Percentiles rank a stretch among this genome's conserved stretches.
These are phyloP conservation scores for Brassicogethes aeneus DNA, from an alignment of 2,888 invertebrate species.

Conservation along the genomic window DNA sequence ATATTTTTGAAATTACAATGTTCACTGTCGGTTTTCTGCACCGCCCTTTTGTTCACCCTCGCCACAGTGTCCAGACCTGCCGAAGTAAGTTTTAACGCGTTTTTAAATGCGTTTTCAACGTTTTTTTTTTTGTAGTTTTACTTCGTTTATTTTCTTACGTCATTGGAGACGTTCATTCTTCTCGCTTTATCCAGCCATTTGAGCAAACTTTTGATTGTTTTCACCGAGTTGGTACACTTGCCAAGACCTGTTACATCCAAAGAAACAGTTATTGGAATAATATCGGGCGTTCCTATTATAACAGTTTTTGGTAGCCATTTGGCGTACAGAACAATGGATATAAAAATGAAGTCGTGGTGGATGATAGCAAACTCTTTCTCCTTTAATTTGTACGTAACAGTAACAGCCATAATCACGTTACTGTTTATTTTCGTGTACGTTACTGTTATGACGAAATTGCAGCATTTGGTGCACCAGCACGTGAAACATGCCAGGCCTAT, in stretches of 20 bases:
- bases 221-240: constrained; percentile 57
- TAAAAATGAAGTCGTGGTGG: constrained; percentile 56
- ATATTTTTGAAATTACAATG: constrained; percentile 61
- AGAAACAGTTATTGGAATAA: constrained; percentile 57
- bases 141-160: constrained; percentile 51
- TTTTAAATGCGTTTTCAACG: neutral
- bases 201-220: constrained; percentile 60
- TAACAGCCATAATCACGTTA: constrained; percentile 56
- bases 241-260: constrained; percentile 46
- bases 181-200: constrained; percentile 61
- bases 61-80: constrained; percentile 44
- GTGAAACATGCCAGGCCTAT: constrained; percentile 51
- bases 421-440: constrained; percentile 61
- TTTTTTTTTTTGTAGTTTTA: constrained; percentile 43
- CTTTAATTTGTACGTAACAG: constrained; percentile 58
- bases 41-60: constrained; percentile 53
- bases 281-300: constrained; percentile 56
- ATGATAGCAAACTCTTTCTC: constrained; percentile 49
- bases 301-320: constrained; percentile 58
- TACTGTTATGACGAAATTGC: constrained; percentile 54
- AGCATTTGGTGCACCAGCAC: constrained; percentile 50
- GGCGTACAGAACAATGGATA: constrained; percentile 53
- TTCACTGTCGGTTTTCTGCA: constrained; percentile 58
- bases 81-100: constrained; percentile 32
- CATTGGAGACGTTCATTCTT: constrained; percentile 55